Base-by-base conservation (phyloP, 1,140 invertebrate species). In the Drosophila fuyamai region DNA sequence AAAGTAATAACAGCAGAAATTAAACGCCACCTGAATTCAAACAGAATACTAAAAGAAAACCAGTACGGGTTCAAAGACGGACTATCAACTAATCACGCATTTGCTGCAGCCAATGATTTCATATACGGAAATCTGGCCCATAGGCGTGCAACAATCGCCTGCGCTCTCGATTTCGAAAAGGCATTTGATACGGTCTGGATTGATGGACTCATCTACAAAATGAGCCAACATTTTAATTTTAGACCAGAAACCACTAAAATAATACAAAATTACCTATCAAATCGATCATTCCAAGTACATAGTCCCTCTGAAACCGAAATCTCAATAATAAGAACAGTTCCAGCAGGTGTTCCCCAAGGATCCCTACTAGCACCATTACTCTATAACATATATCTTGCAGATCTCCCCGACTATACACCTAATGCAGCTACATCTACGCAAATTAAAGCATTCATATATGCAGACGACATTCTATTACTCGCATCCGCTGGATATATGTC, bases 281-380 rank as follows among this genome's bases (percentile, higher is more conserved):
- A 35, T 5, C 14, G 70, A 12, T 23, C 43, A 0, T 66, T 67
- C 4, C 2, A 40, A 23, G 18, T 18, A 18, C 18, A 18, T 18
- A 18, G 18, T 18, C 18, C 16, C 36, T 36, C 18, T 18, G 18
- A 18, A 23, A 6, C 43, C 13, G 5, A 57, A 13, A 36, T 18
- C 9, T 63, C 46, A 0, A 6, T 27, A 0, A 57, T 38, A 7
- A 35, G 53, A 14, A n/a, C 32, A 0, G 44, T 71, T 10, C 10
- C 59, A 4, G 67, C 59, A 5, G 67, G 67, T 18, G 59, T 63
- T 0, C 67, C 59, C 0, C 67, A 71, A 16, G 59, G 59, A 2
- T 71, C 59, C 2, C 9, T 71, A 0, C 36, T 71, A 13, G 67
- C 43, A 4, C 67, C 58, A 0, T 50, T 47, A 1, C 10, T 71